Evolutionary conservation across 2,888 invertebrate species (phyloP), one percentile per base, ranked within the genome.

Genomic region (Priocnemis perturbator): DNA sequence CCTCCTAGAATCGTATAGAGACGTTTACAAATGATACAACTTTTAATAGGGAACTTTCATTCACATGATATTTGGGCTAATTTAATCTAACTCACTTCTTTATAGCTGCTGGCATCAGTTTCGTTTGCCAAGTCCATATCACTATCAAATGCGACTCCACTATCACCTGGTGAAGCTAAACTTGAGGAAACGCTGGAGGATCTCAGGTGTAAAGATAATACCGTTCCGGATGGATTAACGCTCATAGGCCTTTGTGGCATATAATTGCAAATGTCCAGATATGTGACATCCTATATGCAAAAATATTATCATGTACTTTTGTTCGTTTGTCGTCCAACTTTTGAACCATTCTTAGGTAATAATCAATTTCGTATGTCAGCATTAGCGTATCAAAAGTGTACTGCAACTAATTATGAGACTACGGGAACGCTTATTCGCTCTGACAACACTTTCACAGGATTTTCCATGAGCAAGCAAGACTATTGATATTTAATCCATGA

Each of bases 101-200:
- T 87, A 61, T 88, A 89, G 66, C 88, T 89, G 71, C 87, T 87
- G 17, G 83, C 82, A 69, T 89, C 89, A 2, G 88, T 89, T 76
- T 89, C 89, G 60, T 88, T 89, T 2, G 86, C 81, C 30, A 82
- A 81, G 66, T 89, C 89, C 84, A 89, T 88, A 56, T 89, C 89
- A 57, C 89, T 89, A 61, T 90, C 89, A 3, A 89, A 79, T 19
- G 88, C 89, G 20, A 89, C 94, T 59, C 95, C 95, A 75, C 95
- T 95, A 90, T 96, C 96, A 82, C 94, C 95, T 60, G 95, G 95
- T 72, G 95, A 92, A 63, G 91, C 90, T 66, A 92, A 87, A 81
- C 91, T 91, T 45, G 90, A 90, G 11, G 89, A 89, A 55, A 87
- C 81, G 66, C 88, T 88, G 5, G 84, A 84, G 11, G 89, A 88